phyloP scores from a whole-genome alignment of 2,888 invertebrate genomes.

The Nasonia oneida region DNA sequence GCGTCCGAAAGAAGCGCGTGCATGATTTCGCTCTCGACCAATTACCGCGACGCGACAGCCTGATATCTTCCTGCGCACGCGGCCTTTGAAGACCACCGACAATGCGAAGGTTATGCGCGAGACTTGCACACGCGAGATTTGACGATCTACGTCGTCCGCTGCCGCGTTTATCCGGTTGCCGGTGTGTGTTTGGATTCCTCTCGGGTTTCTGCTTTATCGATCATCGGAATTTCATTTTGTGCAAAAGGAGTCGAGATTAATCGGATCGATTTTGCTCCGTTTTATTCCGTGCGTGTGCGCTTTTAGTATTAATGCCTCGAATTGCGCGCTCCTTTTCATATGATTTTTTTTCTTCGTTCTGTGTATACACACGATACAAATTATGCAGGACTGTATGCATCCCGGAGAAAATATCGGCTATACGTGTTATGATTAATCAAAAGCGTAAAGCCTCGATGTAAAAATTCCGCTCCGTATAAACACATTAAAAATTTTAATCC shows the following conservation, averaged over 20 bases:
- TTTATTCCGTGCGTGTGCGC: not conserved
- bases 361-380: not conserved
- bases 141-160: slow-evolving; percentile 14
- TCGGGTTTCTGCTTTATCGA: slow-evolving; percentile 33
- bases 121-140: slow-evolving; percentile 34
- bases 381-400: not conserved
- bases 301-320: not conserved
- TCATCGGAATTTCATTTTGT: not conserved
- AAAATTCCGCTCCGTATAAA: not conserved
- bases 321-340: not conserved
- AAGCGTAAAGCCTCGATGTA: not conserved
- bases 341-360: not conserved
- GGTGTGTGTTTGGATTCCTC: not conserved
- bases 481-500: not conserved
- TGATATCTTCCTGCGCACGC: slow-evolving; percentile 10
- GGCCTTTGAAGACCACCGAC: slow-evolving; percentile 66
- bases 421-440: slow-evolving; percentile 11
- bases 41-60: slow-evolving; percentile 46
- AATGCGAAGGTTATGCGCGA: slow-evolving; percentile 25
- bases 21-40: slow-evolving; percentile 50
- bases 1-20: slow-evolving; percentile 26
- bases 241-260: not conserved
- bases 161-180: not conserved
- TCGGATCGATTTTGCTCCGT: not conserved
- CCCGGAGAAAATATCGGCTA: not conserved